Conservation (phyloP, 2,888 invertebrate genomes). For the Leucoma salicis region DNA sequence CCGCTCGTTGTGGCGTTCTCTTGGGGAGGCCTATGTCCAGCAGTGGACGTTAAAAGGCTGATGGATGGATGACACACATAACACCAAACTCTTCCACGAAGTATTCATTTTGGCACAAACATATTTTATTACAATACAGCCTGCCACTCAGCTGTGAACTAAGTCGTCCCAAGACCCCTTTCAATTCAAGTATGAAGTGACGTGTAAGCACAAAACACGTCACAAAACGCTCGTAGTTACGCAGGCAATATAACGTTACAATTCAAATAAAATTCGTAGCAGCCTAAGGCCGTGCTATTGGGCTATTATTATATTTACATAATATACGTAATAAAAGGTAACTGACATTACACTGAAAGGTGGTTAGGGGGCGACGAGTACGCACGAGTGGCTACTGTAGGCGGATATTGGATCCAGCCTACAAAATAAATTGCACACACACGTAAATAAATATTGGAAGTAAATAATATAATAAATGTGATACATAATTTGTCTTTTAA, state of each 20-base stretch:
- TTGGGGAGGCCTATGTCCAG: too few species aligned
- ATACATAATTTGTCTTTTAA: neutral
- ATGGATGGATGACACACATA: too few species aligned
- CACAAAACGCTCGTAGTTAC: slow-evolving; percentile 25
- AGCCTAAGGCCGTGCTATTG: slow-evolving; percentile 32
- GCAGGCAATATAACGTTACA: slow-evolving; percentile 33
- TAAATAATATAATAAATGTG: slow-evolving; percentile 2
- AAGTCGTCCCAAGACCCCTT: slow-evolving; percentile 16
- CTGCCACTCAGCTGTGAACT: neutral
- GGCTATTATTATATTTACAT: slow-evolving; percentile 45
- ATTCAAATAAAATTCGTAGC: slow-evolving; percentile 39
- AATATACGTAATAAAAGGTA: slow-evolving; percentile 46
- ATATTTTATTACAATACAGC: slow-evolving; percentile 6
- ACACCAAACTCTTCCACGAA: neutral
- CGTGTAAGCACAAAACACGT: slow-evolving; percentile 19
- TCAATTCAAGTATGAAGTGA: slow-evolving; percentile 19
- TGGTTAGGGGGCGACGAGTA: slow-evolving; percentile 25
- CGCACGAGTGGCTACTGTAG: slow-evolving; percentile 36
- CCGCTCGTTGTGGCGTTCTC: too few species aligned
- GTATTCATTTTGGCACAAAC: slow-evolving; percentile 7
- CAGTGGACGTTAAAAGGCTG: too few species aligned
- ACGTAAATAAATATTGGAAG: slow-evolving; percentile 17
- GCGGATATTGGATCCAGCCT: slow-evolving; percentile 12
- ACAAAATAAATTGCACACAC: slow-evolving; percentile 29
- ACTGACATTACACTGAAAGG: slow-evolving; percentile 36